A percentile compares a stretch with the other conserved stretches of the same genome.
These are phyloP conservation scores for Dendrocincla fuliginosa DNA, from an alignment of 2,797 vertebrate genomes.

Conservation along the genomic window DNA sequence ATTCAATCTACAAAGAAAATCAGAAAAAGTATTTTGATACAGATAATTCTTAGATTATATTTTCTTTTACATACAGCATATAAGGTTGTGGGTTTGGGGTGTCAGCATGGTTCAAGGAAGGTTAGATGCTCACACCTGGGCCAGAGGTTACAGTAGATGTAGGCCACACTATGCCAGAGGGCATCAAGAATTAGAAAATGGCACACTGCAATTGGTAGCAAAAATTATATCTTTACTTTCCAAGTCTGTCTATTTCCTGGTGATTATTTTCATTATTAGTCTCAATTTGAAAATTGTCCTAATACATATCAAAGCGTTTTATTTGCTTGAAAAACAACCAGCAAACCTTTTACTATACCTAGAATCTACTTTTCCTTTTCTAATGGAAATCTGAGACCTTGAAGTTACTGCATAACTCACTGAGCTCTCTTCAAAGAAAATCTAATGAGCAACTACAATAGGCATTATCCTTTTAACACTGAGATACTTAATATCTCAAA, in stretches of 20 bases:
- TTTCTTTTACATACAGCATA: background rate
- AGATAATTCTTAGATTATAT: background rate
- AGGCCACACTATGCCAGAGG: background rate
- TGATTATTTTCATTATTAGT: background rate
- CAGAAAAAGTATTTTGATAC: background rate
- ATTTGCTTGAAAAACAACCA: background rate
- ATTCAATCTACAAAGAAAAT: background rate
- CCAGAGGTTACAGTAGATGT: background rate
- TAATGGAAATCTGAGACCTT: background rate
- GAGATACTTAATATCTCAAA: background rate
- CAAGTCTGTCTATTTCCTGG: background rate
- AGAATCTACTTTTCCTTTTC: background rate
- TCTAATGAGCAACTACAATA: background rate
- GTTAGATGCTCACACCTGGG: background rate
- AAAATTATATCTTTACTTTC: background rate
- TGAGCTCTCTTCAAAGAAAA: background rate
- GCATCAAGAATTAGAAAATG: background rate
- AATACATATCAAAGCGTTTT: background rate
- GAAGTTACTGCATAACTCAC: background rate
- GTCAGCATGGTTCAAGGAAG: background rate
- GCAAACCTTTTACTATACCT: background rate
- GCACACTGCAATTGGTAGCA: rapidly evolving
- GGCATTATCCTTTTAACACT: background rate
- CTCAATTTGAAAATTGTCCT: background rate
- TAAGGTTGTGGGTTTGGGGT: background rate